Conservation (phyloP, 2,797 vertebrate genomes). For the Myoxocephalus aenaeus region DNA sequence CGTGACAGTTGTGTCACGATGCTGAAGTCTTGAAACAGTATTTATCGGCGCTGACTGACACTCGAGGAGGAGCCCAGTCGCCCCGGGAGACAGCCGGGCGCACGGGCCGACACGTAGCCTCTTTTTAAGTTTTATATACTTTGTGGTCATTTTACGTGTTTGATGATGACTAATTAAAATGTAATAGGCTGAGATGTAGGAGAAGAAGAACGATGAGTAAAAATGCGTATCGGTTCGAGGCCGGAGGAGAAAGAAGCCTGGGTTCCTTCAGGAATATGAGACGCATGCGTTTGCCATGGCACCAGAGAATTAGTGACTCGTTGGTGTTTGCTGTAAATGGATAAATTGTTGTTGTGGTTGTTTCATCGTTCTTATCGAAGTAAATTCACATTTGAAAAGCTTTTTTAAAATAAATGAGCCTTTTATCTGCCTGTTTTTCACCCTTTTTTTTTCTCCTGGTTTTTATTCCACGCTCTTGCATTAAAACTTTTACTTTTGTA, state of each 20-base stretch:
- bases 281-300: background rate
- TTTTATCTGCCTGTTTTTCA: background rate
- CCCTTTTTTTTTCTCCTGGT: background rate
- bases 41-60: slow-evolving; percentile 64
- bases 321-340: background rate
- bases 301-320: background rate
- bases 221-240: slow-evolving; percentile 82
- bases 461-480: background rate
- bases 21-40: slow-evolving; percentile 50
- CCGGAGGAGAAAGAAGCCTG: slow-evolving; percentile 61
- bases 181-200: slow-evolving; percentile 13
- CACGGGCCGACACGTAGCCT: slow-evolving; percentile 1
- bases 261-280: background rate
- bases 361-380: background rate
- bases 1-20: slow-evolving; percentile 61
- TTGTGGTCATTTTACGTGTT: slow-evolving; percentile 21
- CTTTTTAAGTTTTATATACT: slow-evolving; percentile 14
- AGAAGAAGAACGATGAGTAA: slow-evolving; percentile 28
- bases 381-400: slow-evolving; percentile 6
- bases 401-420: slow-evolving; percentile 8
- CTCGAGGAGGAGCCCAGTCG: slow-evolving; percentile 47
- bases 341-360: background rate
- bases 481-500: background rate
- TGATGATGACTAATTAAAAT: slow-evolving; percentile 35
- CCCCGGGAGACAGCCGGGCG: slow-evolving; percentile 42